phyloP scores from a whole-genome alignment of 2,888 invertebrate genomes.

The Nycteola revayana region DNA sequence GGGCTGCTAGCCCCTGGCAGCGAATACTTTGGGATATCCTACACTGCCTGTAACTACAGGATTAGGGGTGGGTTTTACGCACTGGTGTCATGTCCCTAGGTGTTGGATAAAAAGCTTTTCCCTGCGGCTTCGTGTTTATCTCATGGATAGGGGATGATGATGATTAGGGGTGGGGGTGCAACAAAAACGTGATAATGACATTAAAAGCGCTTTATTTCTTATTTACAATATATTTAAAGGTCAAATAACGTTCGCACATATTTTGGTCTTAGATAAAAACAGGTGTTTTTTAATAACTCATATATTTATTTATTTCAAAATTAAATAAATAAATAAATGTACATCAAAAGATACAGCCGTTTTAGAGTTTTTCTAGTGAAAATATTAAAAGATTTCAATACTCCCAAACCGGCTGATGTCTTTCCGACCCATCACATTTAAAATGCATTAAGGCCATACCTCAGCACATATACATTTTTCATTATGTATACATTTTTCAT shows the following conservation, averaged over 20 bases:
- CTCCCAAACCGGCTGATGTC: constrained; percentile 2
- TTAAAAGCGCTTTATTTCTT: constrained; percentile 25
- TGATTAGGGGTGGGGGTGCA: constrained; percentile 1
- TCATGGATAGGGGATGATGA: too few species aligned
- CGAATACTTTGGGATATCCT: too few species aligned
- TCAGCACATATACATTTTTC: constrained; percentile 4
- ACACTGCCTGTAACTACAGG: too few species aligned
- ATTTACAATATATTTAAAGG: constrained; percentile 28
- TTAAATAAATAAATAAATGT: too few species aligned
- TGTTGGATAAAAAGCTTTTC: too few species aligned
- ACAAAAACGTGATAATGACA: constrained; percentile 9
- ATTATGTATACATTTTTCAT: constrained; percentile 11
- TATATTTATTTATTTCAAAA: too few species aligned
- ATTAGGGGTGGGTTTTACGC: too few species aligned
- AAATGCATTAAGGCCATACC: neutral
- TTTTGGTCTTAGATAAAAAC: constrained; percentile 25
- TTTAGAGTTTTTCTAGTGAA: neutral
- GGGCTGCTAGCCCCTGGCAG: too few species aligned
- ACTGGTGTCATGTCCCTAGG: too few species aligned
- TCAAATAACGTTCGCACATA: constrained; percentile 16
- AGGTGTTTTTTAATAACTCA: constrained; percentile 11
- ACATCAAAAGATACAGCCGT: constrained; percentile 14
- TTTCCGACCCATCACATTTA: neutral
- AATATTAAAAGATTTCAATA: neutral
- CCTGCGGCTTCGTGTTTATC: too few species aligned